phyloP scores from a whole-genome alignment of 2,113 vertebrate species.

The Plecotus auritus region DNA sequence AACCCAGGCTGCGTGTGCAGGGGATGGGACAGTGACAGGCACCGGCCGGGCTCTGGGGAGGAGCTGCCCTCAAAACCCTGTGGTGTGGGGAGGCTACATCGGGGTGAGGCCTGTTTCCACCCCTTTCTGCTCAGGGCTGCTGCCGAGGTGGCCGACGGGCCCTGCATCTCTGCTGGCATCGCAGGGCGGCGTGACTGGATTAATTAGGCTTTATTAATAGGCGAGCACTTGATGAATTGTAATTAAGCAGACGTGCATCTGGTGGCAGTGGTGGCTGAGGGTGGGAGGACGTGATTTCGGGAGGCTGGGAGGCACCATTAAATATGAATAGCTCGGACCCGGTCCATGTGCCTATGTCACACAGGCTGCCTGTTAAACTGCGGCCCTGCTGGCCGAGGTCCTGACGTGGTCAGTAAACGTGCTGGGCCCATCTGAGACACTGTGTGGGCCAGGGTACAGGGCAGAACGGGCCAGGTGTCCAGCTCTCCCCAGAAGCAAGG shows the following conservation, averaged over 20 bases:
- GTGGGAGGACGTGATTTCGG: background rate
- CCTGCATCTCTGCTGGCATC: background rate
- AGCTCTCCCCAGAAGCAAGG: background rate
- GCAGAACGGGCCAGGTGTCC: background rate
- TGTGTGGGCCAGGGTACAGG: background rate
- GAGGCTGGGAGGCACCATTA: background rate
- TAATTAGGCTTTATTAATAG: slow-evolving; percentile 58
- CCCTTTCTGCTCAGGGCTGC: background rate
- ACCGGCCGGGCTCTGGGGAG: background rate
- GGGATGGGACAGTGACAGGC: fast-evolving
- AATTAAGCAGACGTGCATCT: slow-evolving; percentile 46
- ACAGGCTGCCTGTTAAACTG: background rate
- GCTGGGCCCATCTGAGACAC: background rate
- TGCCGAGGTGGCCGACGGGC: background rate
- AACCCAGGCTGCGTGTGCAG: fast-evolving
- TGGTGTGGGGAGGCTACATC: background rate
- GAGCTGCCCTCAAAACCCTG: background rate
- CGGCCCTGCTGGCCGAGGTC: background rate
- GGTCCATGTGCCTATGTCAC: fast-evolving
- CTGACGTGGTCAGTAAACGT: background rate
- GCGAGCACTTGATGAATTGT: background rate
- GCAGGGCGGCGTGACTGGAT: background rate
- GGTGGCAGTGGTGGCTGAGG: slow-evolving; percentile 43
- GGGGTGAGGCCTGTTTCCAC: background rate
- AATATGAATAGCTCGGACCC: background rate